Percentiles rank a stretch among this genome's conserved stretches.
Conservation (phyloP, 2,888 invertebrate genomes). For the Athalia circularis region DNA sequence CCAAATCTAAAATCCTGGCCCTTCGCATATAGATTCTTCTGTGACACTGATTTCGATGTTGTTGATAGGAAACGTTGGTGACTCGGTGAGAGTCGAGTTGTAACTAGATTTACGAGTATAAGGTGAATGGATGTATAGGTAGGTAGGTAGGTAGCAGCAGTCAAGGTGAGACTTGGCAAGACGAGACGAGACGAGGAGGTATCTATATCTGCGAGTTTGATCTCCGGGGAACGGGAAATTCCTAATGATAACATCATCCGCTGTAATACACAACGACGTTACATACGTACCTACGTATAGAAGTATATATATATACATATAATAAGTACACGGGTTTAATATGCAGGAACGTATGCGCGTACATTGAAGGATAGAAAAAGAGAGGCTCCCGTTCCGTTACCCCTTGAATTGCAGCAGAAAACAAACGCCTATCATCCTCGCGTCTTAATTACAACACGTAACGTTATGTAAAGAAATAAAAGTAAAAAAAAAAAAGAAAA, state of each 20-base stretch:
- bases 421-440: constrained; percentile 16
- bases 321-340: background rate
- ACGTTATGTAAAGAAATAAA: constrained; percentile 48
- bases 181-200: constrained; percentile 25
- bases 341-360: background rate
- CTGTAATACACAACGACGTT: constrained; percentile 7
- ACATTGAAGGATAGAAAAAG: constrained; percentile 51
- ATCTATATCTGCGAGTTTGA: constrained; percentile 37
- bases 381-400: constrained; percentile 51
- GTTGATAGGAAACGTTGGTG: background rate
- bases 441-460: constrained; percentile 28
- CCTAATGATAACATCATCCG: constrained; percentile 45
- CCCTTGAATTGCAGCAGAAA: constrained; percentile 54
- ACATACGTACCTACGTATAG: background rate
- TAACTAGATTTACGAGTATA: constrained; percentile 36
- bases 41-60: too few species aligned
- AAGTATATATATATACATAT: constrained; percentile 24
- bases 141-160: constrained; percentile 5
- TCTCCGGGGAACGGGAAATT: constrained; percentile 45
- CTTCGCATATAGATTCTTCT: too few species aligned
- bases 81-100: background rate
- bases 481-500: constrained; percentile 55
- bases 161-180: constrained; percentile 38
- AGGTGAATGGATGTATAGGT: background rate
- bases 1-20: too few species aligned